Base-by-base conservation (phyloP, 2,797 vertebrate genomes). In the Rhodeus uyekii region DNA sequence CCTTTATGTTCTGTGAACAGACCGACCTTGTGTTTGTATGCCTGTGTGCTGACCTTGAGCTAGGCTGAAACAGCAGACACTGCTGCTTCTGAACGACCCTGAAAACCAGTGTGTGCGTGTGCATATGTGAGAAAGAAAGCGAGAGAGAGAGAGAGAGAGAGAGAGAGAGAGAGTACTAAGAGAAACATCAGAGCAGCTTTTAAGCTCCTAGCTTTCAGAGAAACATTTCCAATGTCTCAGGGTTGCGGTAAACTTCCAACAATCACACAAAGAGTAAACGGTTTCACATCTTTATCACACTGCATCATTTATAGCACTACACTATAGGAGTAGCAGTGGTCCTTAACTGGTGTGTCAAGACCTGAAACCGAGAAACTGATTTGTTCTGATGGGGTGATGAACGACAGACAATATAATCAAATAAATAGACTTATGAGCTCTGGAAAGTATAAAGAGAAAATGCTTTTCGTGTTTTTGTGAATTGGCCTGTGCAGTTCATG, bases 21-120 rank as follows among this genome's bases (percentile, higher is more conserved):
- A 75, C 87, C 94, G 93, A 91, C 94, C 92, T 94, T 95, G 94
- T 87, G 91, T 86, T 85, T 88, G 84, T 90, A 83, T 84, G 85
- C 91, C 91, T 94, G 89, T 89, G 92, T 92, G 86, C 85, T 74
- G 92, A 91, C 94, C 94, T 95, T 95, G 93, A 91, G 84, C 78
- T 87, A 46, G 76, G 79, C 86, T 88, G 75, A 85, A 87, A 86
- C 85, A 65, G 86, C 87, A 88, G 87, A 86, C 87, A 87, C 82
- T 81, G 76, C 86, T 87, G 80, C 84, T 87, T 83, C 87, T 84
- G 86, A 85, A 79, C 71, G 81, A 69, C 84, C 84, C 80, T 82
- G 84, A 83, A 79, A 79, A 65, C 61, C 34, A 78, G 84, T 73
- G 58, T 81, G 73, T 81, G 80, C 16, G 48, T 81, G 48, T 60